Base-by-base conservation (phyloP, 2,888 invertebrate genomes). In the Stramonita haemastoma region DNA sequence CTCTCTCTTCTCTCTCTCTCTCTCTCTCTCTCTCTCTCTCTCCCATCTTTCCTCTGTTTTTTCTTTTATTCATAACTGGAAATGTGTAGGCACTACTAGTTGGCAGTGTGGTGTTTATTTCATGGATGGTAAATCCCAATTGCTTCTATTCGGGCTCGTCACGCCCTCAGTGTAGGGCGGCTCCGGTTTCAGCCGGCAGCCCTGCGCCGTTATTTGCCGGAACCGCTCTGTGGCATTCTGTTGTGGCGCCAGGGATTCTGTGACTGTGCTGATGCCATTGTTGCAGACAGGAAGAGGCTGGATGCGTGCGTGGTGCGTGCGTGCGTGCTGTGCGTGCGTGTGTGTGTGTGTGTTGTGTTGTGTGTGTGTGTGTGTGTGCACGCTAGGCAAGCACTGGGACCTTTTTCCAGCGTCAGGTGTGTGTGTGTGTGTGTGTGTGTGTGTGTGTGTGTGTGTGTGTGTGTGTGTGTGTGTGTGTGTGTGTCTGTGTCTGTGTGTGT, bases 61-160 rank as follows among this genome's bases (percentile, higher is more conserved):
- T 26, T 26, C 19, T n/a, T 26, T 73, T 73, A 8, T 15, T 60
- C 22, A 60, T 60, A 15, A 60, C 22, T 22, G 15, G 15, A 8
- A 57, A 60, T 22, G 60, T 60, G 60, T 60, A 46, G 46, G 46
- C 46, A 46, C 34, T 60, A 66, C 66, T 66, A 34, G 34, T 66
- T 66, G 86, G 86, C 66, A 19, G 79, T 57, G 87, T 46, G 46
- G 87, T 87, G 60, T 87, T 87, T 87, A 87, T 87, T 87, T 87
- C 87, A 87, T 81, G 87, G 87, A 79, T 79, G 87, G 87, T 87
- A 87, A 81, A 87, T 87, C 87, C 79, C 79, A 87, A 87, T 87
- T 79, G 87, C 87, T 87, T 77, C 86, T 86, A 66, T 60, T 66
- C 66, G 86, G 86, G 66, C 60, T 34, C 86, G 86, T 86, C 86